A percentile compares a stretch with the other conserved stretches of the same genome.
phyloP scores from a whole-genome alignment of 2,113 vertebrate genomes.

The Dissostichus mawsoni region DNA sequence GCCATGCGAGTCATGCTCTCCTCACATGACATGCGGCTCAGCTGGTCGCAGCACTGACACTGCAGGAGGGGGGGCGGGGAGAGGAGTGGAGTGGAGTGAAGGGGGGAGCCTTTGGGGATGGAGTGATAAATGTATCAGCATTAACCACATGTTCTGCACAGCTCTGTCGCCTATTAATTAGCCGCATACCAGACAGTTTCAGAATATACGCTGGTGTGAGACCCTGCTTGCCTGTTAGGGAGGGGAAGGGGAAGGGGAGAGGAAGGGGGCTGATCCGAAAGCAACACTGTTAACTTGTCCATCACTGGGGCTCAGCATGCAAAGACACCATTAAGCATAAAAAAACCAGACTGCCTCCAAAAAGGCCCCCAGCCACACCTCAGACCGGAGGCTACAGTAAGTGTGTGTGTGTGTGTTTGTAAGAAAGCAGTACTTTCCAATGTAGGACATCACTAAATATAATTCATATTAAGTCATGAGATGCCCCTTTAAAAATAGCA shows the following conservation, averaged over 20 bases:
- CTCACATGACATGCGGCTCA: constrained; percentile 52
- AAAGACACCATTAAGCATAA: constrained; percentile 68
- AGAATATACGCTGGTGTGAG: constrained; percentile 36
- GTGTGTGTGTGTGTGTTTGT: constrained; percentile 14
- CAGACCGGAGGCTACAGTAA: constrained; percentile 21
- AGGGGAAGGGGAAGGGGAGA: background rate
- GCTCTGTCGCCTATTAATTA: constrained; percentile 34
- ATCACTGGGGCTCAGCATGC: constrained; percentile 64
- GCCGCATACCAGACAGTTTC: constrained; percentile 52
- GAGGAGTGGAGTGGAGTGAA: background rate
- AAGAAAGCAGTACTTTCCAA: constrained; percentile 15
- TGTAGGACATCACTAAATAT: background rate
- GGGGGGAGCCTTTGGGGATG: background rate
- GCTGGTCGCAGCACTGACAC: constrained; percentile 42
- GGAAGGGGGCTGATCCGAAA: constrained; percentile 22
- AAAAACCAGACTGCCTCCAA: constrained; percentile 27
- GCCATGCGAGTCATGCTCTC: constrained; percentile 42
- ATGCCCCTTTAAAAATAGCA: background rate
- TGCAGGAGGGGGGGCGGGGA: background rate
- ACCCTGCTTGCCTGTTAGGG: constrained; percentile 1
- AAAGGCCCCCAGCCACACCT: constrained; percentile 42
- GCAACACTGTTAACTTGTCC: constrained; percentile 61
- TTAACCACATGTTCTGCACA: constrained; percentile 43
- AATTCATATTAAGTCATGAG: constrained; percentile 4
- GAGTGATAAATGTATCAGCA: constrained; percentile 40